Percentiles rank a stretch among this genome's conserved stretches.
These are phyloP conservation scores for Megalops atlanticus DNA, from an alignment of 2,113 vertebrate species.

Conservation along the genomic window DNA sequence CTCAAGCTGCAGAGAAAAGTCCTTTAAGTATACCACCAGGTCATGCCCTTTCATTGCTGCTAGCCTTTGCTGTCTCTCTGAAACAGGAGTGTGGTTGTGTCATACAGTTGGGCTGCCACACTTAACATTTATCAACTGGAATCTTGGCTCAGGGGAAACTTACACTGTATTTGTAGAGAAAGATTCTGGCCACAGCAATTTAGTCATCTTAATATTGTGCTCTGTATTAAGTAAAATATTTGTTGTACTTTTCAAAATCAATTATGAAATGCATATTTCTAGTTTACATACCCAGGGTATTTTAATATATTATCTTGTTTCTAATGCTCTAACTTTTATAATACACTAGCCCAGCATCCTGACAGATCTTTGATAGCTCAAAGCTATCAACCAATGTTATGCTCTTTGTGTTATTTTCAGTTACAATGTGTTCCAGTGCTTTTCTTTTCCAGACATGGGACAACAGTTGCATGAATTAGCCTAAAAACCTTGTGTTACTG, in stretches of 20 bases:
- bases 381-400: neutral
- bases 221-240: too few species aligned
- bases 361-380: neutral
- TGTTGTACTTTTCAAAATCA: too few species aligned
- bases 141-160: neutral
- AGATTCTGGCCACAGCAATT: neutral
- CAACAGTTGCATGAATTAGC: neutral
- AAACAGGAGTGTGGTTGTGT: neutral
- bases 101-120: neutral
- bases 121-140: neutral
- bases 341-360: too few species aligned
- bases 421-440: neutral
- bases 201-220: neutral
- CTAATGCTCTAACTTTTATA: too few species aligned
- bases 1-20: neutral
- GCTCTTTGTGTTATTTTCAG: neutral
- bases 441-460: too few species aligned
- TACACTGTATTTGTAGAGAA: too few species aligned
- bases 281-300: too few species aligned
- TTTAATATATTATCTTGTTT: too few species aligned
- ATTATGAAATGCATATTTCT: too few species aligned
- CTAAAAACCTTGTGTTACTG: neutral
- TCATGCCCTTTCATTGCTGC: neutral
- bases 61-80: neutral
- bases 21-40: neutral